Conservation (phyloP, 1,140 invertebrate genomes). For the Zaprionus ornatus region DNA sequence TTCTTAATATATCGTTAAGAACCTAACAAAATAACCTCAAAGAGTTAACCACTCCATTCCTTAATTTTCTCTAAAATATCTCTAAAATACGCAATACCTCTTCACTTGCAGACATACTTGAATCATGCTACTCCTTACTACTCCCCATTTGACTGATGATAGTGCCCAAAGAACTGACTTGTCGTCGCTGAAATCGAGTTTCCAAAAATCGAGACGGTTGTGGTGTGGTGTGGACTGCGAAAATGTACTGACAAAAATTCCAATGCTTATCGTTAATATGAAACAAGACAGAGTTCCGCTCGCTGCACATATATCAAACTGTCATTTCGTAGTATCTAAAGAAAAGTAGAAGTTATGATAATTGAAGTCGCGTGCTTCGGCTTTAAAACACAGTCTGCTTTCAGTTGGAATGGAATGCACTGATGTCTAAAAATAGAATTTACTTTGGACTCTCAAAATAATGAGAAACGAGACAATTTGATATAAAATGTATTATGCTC, state of each 20-base stretch:
- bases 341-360: slow-evolving; percentile 29
- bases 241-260: slow-evolving; percentile 52
- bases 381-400: neutral
- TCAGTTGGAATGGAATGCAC: neutral
- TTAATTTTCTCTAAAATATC: neutral
- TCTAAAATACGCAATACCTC: neutral
- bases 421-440: neutral
- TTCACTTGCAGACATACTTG: neutral
- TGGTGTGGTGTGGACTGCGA: slow-evolving; percentile 9
- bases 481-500: neutral
- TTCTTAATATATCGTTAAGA: no score
- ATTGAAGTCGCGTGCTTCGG: neutral
- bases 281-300: neutral
- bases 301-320: slow-evolving; percentile 23
- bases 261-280: slow-evolving; percentile 35
- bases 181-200: slow-evolving; percentile 41
- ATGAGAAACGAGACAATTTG: neutral
- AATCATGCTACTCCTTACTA: neutral
- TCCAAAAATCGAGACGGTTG: slow-evolving; percentile 16
- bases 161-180: slow-evolving; percentile 14
- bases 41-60: neutral
- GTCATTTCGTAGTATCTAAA: slow-evolving; percentile 2
- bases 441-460: neutral
- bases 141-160: slow-evolving; percentile 41
- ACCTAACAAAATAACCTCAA: neutral